Conservation (phyloP, 2,113 vertebrate genomes). For the Leptocoma aspasia region DNA sequence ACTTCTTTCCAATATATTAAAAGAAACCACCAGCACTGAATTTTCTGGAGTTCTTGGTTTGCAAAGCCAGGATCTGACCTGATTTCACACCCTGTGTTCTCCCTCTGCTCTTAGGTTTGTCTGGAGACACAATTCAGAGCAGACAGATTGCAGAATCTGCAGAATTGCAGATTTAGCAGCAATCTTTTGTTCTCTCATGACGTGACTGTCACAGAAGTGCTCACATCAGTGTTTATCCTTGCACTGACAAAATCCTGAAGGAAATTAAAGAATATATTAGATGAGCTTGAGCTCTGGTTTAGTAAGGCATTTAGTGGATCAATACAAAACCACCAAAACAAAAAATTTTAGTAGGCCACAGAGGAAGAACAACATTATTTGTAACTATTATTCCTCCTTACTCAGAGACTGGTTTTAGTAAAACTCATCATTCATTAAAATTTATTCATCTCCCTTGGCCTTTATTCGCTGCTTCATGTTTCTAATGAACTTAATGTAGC, state of each 20-base stretch:
- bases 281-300: not conserved
- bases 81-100: not conserved
- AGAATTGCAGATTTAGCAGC: not conserved
- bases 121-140: accelerated
- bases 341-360: not conserved
- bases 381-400: slow-evolving; percentile 60
- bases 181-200: not conserved
- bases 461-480: slow-evolving; percentile 74
- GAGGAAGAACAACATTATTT: slow-evolving; percentile 16
- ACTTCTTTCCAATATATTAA: not conserved
- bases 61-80: not conserved
- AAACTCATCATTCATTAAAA: slow-evolving; percentile 73
- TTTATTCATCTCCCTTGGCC: slow-evolving; percentile 78
- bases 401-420: slow-evolving; percentile 61
- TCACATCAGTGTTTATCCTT: not conserved
- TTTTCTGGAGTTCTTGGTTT: not conserved
- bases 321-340: not conserved
- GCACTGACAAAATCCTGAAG: not conserved
- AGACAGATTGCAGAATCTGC: too few relatives aligned
- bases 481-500: slow-evolving; percentile 82
- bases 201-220: not conserved
- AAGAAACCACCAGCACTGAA: not conserved
- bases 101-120: not conserved
- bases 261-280: not conserved
- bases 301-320: not conserved